Base-by-base conservation (phyloP, 2,888 invertebrate species). In the Lysandra coridon region DNA sequence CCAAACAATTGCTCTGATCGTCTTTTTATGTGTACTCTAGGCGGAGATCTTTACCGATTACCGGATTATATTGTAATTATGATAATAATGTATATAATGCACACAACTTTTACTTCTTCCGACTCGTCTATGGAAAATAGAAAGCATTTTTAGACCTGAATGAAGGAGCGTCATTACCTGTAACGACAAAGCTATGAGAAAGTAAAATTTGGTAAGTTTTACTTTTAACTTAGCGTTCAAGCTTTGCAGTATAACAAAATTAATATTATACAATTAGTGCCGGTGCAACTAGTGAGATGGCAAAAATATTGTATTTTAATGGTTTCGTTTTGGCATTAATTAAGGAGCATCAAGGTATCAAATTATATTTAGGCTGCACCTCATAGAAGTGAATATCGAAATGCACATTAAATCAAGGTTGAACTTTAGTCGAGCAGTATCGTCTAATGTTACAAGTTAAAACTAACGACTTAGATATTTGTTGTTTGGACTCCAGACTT, bases 51-150 rank as follows among this genome's bases (percentile, higher is more conserved):
- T 86, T 84, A 85, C 86, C 86, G 87, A 89, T 90, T 87, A 88
- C 80, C 79, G 81, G 80, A 84, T 83, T 84, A 84, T 84, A 84
- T 87, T 86, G 86, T 90, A 86, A 88, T 88, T 88, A 86, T 87
- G 86, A 86, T 89, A 89, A 86, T 89, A 89, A 90, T 88, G 88
- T 88, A 89, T 85, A 86, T 89, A 89, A 90, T 88, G 88, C 87
- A 89, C 85, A 87, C 86, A 88, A 87, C 89, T 90, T 88, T 90
- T 90, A 89, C 89, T 86, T 83, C 83, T 83, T 84, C 85, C 83
- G 23, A 33, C 49, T 33, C 53, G 69, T 85, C 81, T 80, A 84
- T 85, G 84, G 84, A 83, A 85, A 89, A 87, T 90, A 88, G 91
- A 91, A 90, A 92, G 88, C 85, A 83, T 86, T 85, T 84, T 84